Conservation (phyloP, 2,888 invertebrate genomes). For the Ephialtes manifestator region DNA sequence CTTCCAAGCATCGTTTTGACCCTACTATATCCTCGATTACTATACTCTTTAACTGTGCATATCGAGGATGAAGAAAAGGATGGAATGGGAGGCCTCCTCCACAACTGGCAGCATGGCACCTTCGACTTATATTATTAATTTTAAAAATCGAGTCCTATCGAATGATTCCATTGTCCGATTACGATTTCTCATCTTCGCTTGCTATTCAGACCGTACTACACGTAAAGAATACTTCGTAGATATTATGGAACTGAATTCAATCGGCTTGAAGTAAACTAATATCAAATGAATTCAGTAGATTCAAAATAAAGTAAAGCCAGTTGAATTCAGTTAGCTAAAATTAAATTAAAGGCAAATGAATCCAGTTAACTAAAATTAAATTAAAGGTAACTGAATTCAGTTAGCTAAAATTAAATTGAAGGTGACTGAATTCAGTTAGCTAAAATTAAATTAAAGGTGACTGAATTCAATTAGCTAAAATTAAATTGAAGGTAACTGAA, state of each 20-base stretch:
- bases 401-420: no score
- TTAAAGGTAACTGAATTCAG: not conserved
- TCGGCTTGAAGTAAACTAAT: not conserved
- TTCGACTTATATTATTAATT: conserved; percentile 42
- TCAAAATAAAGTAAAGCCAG: not conserved
- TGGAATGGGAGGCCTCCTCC: not conserved
- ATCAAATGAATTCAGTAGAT: not conserved
- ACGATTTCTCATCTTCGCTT: conserved; percentile 74
- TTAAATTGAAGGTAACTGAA: no score
- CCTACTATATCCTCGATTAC: conserved; percentile 59
- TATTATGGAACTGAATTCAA: not conserved
- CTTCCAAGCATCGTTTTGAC: conserved; percentile 30
- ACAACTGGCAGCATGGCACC: conserved; percentile 15
- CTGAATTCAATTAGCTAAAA: no score
- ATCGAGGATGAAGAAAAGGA: conserved; percentile 43
- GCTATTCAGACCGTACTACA: not conserved
- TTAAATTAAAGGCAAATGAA: not conserved
- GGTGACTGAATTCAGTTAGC: no score
- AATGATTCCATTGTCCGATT: conserved; percentile 67
- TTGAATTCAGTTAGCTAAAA: not conserved
- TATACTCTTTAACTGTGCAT: conserved; percentile 45
- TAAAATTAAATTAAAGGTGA: no score
- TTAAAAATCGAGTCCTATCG: conserved; percentile 54
- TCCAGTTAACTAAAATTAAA: no score
- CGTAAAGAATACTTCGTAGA: not conserved